Percentiles rank a stretch among this genome's conserved stretches.
phyloP scores from a whole-genome alignment of 2,888 invertebrate species.

The Diadromus collaris region DNA sequence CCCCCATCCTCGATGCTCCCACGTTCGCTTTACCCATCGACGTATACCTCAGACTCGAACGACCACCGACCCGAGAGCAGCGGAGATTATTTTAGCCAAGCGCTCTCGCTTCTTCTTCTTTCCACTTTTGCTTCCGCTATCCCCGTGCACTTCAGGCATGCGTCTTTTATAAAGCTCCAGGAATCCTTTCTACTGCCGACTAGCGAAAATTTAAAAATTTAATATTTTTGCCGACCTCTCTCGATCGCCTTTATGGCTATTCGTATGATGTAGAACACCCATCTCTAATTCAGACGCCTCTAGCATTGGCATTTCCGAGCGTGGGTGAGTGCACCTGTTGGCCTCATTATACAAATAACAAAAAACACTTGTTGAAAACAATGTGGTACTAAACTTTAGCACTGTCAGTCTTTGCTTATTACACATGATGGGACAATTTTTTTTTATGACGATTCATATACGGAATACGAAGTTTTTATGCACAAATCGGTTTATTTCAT shows the following conservation, averaged over 20 bases:
- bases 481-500: too few relatives aligned
- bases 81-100: constrained; percentile 58
- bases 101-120: constrained; percentile 55
- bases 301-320: background rate
- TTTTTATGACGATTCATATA: background rate
- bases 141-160: constrained; percentile 10
- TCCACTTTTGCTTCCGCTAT: constrained; percentile 27
- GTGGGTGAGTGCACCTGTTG: background rate
- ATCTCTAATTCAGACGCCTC: background rate
- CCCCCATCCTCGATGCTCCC: constrained; percentile 58
- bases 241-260: background rate
- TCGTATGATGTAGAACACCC: background rate
- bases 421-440: background rate
- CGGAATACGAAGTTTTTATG: background rate
- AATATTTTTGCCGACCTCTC: background rate
- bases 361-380: constrained; percentile 25
- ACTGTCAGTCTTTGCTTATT: background rate
- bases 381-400: background rate
- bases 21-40: constrained; percentile 53
- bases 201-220: background rate
- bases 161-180: constrained; percentile 3
- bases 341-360: constrained; percentile 41
- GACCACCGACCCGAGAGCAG: constrained; percentile 33
- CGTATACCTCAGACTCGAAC: constrained; percentile 41
- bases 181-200: background rate